Evolutionary conservation across 2,113 vertebrate species (phyloP), one percentile per base, ranked within the genome.

Genomic region (Penelope pileata): DNA sequence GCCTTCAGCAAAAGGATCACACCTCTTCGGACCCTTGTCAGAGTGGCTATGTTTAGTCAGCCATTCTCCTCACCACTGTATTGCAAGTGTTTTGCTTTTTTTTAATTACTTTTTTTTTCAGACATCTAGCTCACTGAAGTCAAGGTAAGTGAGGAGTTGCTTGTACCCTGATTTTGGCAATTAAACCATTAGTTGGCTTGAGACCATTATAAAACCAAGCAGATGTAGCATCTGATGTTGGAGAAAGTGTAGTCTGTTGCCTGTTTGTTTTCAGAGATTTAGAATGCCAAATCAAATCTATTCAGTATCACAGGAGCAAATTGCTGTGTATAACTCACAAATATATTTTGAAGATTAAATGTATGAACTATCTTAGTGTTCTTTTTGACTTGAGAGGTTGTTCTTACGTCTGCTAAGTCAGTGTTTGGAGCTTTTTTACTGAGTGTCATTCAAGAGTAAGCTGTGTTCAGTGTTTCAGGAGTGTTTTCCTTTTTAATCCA

Each of bases 401-500:
- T 40, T 60, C 64, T 22, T 43, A 59, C 79, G 29, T 38, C 54
- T 60, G 9, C 23, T 23, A 43, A n/a, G 27, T 54, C 72, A 40
- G 5, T 3, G 14, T 47, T 60, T 23, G 21, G 12, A 81, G 22
- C 6, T 53, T 78, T 78, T 88, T 84, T 36, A 6, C 19, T 21
- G 24, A 21, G 7, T 9, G 1, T 36, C 40, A 7, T 6, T 62
- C 19, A 23, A 29, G 34, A 36, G 24, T 2, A 24, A 62, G 12
- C 7, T n/a, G 22, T 10, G 27, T 47, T 38, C 62, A 8, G 34
- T 43, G 16, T 45, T 32, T 85, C 19, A 53, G 7, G 30, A 24
- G 16, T 4, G 1, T 47, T 64, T 91, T 89, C n/a, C 38, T 88
- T 83, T 80, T 3, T 27, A 29, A 72, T 76, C 68, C 96, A 99